These are phyloP conservation scores for Mus pahari DNA, from an alignment of 2,113 vertebrate species.

Conservation along the genomic window DNA sequence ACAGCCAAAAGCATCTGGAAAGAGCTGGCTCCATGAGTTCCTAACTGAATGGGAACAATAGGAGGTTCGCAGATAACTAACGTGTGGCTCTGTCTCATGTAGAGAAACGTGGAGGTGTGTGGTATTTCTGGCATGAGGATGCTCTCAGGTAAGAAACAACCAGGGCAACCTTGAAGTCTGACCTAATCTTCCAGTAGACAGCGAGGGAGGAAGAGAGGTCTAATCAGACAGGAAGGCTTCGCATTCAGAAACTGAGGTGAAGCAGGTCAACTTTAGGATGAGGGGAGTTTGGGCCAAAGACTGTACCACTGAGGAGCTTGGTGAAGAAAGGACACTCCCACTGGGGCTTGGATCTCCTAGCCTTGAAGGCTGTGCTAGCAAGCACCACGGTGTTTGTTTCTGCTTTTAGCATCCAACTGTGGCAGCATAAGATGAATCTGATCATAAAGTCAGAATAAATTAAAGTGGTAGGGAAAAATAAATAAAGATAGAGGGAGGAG, in stretches of 20 bases:
- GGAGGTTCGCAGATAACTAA: neutral
- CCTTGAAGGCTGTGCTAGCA: neutral
- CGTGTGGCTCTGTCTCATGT: neutral
- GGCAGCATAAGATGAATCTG: neutral
- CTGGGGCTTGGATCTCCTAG: neutral
- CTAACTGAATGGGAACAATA: neutral
- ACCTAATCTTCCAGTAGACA: neutral
- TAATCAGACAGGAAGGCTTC: neutral
- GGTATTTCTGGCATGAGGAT: neutral
- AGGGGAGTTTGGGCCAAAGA: neutral
- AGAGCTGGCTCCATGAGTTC: neutral
- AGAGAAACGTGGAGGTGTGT: neutral
- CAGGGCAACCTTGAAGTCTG: neutral
- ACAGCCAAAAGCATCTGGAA: neutral
- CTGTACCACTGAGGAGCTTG: neutral
- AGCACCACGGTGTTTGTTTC: neutral
- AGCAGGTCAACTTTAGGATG: neutral
- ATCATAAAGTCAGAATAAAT: constrained; percentile 49
- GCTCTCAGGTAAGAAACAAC: neutral
- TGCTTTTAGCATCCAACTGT: neutral
- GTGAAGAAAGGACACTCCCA: neutral
- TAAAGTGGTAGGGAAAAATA: neutral
- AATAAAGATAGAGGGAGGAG: neutral
- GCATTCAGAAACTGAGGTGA: neutral
- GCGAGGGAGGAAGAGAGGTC: neutral